Evolutionary conservation across 37 sponge, comb jelly and placozoan species (phyloP), one percentile per base, ranked within the genome.

Genomic region (Aplysina aerophoba): DNA sequence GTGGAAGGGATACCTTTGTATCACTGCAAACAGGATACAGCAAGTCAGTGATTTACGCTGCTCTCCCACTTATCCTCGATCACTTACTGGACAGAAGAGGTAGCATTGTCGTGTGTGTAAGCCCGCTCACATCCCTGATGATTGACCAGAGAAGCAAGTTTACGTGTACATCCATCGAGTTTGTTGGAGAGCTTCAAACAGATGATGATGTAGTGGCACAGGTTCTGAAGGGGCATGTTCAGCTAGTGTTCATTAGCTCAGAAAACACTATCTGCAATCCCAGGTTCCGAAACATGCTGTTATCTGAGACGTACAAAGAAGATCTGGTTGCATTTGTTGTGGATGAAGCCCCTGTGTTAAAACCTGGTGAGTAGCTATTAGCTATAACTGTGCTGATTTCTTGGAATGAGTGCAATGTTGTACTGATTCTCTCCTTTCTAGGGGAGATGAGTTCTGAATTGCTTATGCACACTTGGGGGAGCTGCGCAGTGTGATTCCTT

Each of bases 301-400:
- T 81, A 12, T 71, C 81, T 14, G 20, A 84, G 28, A 0, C 1
- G 17, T 91, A 83, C 74, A 81, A 71, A 39, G 55, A 80, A 33
- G 59, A 71, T 1, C 66, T 90, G 24, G 85, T 85, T 16, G 90
- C 90, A 40, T 27, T 89, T 55, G 85, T 73, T 35, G 78, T 89
- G 12, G 90, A 89, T 89, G 90, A 89, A 65, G 81, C 90, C 15
- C 90, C 73, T 89, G 90, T 40, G 82, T 89, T 2, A 89, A 65
- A 78, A 69, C 64, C 17, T 89, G 90, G 85, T 82, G 31, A 38
- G 80, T 71, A 5, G 4, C n/a, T 19, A 71, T 71, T 8, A 44
- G 8, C n/a, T n/a, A n/a, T n/a, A n/a, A n/a, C n/a, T n/a, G n/a
- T n/a, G n/a, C n/a, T n/a, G n/a, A n/a, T n/a, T n/a, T n/a, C n/a